Conservation (phyloP, 2,113 vertebrate species). For the Pterocles orientalis region DNA sequence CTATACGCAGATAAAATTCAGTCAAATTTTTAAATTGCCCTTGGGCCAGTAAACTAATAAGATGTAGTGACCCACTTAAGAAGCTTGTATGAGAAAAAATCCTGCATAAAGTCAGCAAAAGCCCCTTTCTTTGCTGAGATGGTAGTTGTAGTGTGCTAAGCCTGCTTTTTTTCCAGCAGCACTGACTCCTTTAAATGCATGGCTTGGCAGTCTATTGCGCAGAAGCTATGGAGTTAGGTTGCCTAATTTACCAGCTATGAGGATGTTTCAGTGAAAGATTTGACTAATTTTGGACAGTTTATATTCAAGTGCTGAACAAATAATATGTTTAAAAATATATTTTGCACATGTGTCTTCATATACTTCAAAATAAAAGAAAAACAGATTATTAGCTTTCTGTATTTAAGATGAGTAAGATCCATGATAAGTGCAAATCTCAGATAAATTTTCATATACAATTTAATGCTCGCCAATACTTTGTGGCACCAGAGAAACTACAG, state of each 20-base stretch:
- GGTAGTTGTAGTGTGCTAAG: conserved; percentile 9
- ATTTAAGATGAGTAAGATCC: neutral
- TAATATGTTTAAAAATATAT: neutral
- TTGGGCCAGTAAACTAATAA: conserved; percentile 59
- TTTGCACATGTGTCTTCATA: neutral
- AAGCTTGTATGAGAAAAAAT: conserved; percentile 38
- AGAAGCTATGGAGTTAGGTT: neutral
- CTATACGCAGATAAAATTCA: conserved; percentile 64
- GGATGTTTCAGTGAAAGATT: neutral
- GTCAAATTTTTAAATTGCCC: conserved; percentile 59
- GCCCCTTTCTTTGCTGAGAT: conserved; percentile 8
- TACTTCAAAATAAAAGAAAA: neutral
- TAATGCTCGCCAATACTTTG: neutral
- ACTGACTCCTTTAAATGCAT: neutral
- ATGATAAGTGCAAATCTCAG: neutral
- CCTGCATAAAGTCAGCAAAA: conserved; percentile 29
- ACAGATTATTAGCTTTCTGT: neutral
- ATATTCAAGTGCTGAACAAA: neutral
- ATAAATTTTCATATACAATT: neutral
- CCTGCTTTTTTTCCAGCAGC: conserved; percentile 9
- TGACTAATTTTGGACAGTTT: neutral
- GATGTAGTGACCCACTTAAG: conserved; percentile 68
- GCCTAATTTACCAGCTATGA: neutral
- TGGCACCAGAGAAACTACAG: neutral
- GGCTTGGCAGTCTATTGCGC: neutral